Evolutionary conservation across 2,113 vertebrate genomes (phyloP), one percentile per base, ranked within the genome.

Genomic region (Grantiella picta): DNA sequence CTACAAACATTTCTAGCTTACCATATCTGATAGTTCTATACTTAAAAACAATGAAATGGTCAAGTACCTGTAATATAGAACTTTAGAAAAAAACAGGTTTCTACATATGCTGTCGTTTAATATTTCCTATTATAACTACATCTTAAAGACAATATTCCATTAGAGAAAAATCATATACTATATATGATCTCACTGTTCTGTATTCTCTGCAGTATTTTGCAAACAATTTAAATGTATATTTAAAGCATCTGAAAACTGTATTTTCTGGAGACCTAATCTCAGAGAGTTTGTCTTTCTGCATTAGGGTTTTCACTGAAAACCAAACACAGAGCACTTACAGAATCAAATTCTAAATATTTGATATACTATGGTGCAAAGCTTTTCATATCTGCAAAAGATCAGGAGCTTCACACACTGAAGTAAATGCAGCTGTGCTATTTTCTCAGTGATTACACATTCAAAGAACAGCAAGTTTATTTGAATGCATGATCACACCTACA

Each of bases 341-440:
- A 89, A 82, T 44, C 29, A 84, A 57, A 76, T 80, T 49, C 45
- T 70, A 92, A 95, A 91, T 92, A 65, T 95, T 92, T 94, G 66
- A 76, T 69, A 91, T 15, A 52, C 17, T 57, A 61, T 38, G 60
- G 78, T 94, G 68, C 31, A 90, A 91, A 95, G 40, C 60, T 75
- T 92, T 94, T 77, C 77, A 27, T 82, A 87, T 77, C 57, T 82
- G 63, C 29, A 90, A 35, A 94, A 64, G 42, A 87, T 87, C 49
- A 76, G 89, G 70, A 94, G 61, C 77, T 85, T 75, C 57, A 87
- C 18, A 79, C n/a, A 31, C 73, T 94, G 42, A 96, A 96, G 80
- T 82, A 92, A 97, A 78, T 69, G 66, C 90, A 96, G 85, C 95
- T 96, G 91, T 90, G 60, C 83, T 96, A 90, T 81, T 95, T 94